A percentile compares a stretch with the other conserved stretches of the same genome.
Evolutionary conservation across 1,140 invertebrate genomes (phyloP).

Genomic region (Heliconius eleuchia): DNA sequence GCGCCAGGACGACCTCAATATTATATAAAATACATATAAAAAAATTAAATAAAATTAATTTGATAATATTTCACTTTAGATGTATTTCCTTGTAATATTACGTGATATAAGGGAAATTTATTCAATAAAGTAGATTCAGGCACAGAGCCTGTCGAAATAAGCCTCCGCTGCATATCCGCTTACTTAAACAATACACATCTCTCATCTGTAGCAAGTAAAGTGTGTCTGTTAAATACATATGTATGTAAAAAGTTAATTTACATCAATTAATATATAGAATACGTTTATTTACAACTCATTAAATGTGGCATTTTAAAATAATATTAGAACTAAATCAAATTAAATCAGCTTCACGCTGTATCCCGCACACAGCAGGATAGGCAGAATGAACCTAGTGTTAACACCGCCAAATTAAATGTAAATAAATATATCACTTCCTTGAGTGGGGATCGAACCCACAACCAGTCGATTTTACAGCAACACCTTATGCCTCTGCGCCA

Average conservation of each 20-base stretch:
- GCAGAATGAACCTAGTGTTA: too few relatives aligned
- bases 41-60: neutral
- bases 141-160: neutral
- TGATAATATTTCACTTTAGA: neutral
- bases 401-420: too few relatives aligned
- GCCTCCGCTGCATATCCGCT: neutral
- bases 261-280: neutral
- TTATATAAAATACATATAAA: neutral
- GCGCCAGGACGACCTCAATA: neutral
- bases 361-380: too few relatives aligned
- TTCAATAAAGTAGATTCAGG: neutral
- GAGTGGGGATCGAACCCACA: too few relatives aligned
- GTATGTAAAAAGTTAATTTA: neutral
- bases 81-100: neutral
- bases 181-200: neutral
- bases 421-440: too few relatives aligned
- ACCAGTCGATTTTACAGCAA: too few relatives aligned
- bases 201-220: neutral
- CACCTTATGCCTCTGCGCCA: too few relatives aligned
- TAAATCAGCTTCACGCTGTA: too few relatives aligned
- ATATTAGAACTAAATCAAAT: too few relatives aligned
- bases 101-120: neutral
- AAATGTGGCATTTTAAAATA: too few relatives aligned
- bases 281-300: too few relatives aligned
- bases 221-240: neutral